A percentile compares a stretch with the other conserved stretches of the same genome.
Conservation (phyloP, 1,140 invertebrate species). For the Drosophila serrata region DNA sequence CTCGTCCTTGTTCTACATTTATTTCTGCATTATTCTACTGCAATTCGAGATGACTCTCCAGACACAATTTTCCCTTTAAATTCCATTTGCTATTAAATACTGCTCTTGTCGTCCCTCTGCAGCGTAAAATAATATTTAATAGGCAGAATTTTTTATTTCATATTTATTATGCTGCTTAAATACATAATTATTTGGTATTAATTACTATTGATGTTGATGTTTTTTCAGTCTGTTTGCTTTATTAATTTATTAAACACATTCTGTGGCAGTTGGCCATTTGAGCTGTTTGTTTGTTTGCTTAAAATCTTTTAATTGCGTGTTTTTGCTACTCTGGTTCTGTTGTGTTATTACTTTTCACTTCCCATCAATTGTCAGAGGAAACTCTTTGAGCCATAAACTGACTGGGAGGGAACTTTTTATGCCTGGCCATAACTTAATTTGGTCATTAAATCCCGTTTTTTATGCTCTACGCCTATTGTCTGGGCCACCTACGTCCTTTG, state of each 20-base stretch:
- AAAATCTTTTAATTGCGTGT: conserved; percentile 24
- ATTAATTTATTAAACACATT: conserved; percentile 63
- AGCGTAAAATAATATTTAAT: conserved; percentile 24
- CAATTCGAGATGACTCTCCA: conserved; percentile 7
- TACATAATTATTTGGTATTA: conserved; percentile 62
- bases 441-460: conserved; percentile 45
- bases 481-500: conserved; percentile 31
- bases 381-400: conserved; percentile 23
- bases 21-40: conserved; percentile 7
- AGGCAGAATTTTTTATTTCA: background rate
- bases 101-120: background rate
- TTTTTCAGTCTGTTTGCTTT: conserved; percentile 33
- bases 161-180: conserved; percentile 23
- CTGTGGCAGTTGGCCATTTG: conserved; percentile 9
- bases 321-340: conserved; percentile 1
- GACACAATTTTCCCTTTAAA: conserved; percentile 6
- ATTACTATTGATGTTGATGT: conserved; percentile 52
- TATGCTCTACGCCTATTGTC: conserved; percentile 36
- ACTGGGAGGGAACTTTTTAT: conserved; percentile 23
- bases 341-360: conserved; percentile 1
- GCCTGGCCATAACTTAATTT: conserved; percentile 24
- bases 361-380: background rate
- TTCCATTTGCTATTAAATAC: conserved; percentile 10
- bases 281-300: conserved; percentile 29
- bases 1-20: conserved; percentile 14